A percentile compares a stretch with the other conserved stretches of the same genome.
Evolutionary conservation across 2,888 invertebrate genomes (phyloP).

Genomic region (Zele albiditarsus): DNA sequence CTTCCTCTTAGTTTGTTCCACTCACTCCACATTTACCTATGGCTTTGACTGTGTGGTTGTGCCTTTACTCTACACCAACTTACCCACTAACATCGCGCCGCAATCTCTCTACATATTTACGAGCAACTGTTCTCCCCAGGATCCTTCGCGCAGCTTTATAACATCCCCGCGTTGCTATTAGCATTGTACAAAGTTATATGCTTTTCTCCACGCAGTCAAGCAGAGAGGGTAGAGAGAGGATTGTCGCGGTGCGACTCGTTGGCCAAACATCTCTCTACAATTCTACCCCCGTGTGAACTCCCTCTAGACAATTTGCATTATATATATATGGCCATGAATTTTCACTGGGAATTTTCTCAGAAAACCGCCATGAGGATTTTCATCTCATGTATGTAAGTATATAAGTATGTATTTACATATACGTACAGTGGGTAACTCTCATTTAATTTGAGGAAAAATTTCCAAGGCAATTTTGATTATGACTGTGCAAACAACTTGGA

Average conservation of each 20-base stretch:
- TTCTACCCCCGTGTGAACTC: neutral
- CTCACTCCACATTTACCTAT: slow-evolving; percentile 7
- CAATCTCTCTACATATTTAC: slow-evolving; percentile 59
- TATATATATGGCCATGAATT: slow-evolving; percentile 41
- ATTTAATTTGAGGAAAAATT: neutral
- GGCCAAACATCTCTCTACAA: slow-evolving; percentile 27
- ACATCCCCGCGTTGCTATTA: slow-evolving; percentile 45
- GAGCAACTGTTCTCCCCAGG: slow-evolving; percentile 58
- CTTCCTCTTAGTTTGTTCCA: neutral
- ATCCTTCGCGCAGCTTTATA: slow-evolving; percentile 60
- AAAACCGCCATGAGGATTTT: slow-evolving; percentile 30
- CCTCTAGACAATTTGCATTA: slow-evolving; percentile 39
- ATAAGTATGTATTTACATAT: neutral
- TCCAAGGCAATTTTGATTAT: neutral
- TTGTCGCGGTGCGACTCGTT: slow-evolving; percentile 40
- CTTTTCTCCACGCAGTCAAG: neutral
- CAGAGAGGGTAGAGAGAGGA: slow-evolving; percentile 25
- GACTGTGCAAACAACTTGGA: neutral
- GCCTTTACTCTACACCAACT: neutral
- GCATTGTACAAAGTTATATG: slow-evolving; percentile 42
- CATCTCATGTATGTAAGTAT: slow-evolving; percentile 2
- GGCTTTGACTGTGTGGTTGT: slow-evolving; percentile 7
- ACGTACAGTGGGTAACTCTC: neutral
- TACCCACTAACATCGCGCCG: neutral
- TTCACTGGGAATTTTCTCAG: slow-evolving; percentile 24